These are phyloP conservation scores for Ectemnius lituratus DNA, from an alignment of 2,888 invertebrate species.

Conservation along the genomic window DNA sequence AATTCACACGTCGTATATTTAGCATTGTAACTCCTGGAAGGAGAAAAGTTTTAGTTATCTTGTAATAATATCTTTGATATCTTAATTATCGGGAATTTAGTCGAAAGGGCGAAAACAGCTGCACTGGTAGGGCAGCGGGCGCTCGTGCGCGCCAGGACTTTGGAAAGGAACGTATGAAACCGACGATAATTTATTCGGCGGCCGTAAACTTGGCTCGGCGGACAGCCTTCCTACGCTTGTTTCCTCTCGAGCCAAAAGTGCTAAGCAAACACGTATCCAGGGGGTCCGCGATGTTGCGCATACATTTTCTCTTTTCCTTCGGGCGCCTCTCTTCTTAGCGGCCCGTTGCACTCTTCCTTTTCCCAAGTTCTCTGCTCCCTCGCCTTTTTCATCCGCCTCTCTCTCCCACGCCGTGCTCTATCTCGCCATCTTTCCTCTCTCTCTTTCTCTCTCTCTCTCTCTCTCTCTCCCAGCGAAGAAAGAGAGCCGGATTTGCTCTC, in stretches of 20 bases:
- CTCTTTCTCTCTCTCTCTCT: slow-evolving; percentile 42
- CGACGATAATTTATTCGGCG: slow-evolving; percentile 68
- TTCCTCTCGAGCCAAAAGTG: slow-evolving; percentile 62
- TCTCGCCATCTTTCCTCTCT: slow-evolving; percentile 24
- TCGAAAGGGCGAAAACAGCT: too few species aligned
- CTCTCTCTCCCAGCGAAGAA: slow-evolving; percentile 30
- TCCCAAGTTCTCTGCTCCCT: neutral
- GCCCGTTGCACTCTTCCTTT: slow-evolving; percentile 15
- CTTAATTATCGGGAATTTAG: too few species aligned
- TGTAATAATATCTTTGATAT: too few species aligned
- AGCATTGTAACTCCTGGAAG: too few species aligned
- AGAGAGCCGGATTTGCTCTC: slow-evolving; percentile 21
- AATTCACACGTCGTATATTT: too few species aligned
- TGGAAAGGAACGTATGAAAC: slow-evolving; percentile 59
- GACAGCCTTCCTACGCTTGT: slow-evolving; percentile 63
- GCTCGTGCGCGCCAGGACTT: slow-evolving; percentile 43
- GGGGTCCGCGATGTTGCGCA: slow-evolving; percentile 50
- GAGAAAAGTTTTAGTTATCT: too few species aligned
- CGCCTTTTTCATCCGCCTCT: neutral
- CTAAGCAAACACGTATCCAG: slow-evolving; percentile 63
- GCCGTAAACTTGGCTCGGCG: slow-evolving; percentile 63
- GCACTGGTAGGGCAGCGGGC: slow-evolving; percentile 20
- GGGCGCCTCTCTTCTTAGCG: neutral
- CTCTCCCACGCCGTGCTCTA: neutral
- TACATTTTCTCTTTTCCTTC: slow-evolving; percentile 26